Conservation (phyloP, 1,140 invertebrate genomes). For the Calliopsis andreniformis region DNA sequence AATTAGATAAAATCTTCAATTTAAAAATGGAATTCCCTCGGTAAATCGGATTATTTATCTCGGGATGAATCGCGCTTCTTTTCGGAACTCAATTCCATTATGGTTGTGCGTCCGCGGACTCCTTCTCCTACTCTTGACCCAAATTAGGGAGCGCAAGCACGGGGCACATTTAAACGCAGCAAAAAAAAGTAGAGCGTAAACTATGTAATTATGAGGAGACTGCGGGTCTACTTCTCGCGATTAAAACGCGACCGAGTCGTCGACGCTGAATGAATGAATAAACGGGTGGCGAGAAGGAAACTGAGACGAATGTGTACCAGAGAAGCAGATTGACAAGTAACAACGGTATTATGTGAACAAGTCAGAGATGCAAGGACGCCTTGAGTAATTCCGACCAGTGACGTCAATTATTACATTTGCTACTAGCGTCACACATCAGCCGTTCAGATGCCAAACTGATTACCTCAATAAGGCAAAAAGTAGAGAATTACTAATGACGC, state of each 20-base stretch:
- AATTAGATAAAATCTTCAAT: conserved; percentile 15
- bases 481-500: no score
- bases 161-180: background rate
- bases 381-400: no score
- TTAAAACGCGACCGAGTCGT: background rate
- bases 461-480: no score
- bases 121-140: conserved; percentile 25
- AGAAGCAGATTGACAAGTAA: background rate
- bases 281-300: background rate
- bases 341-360: no score
- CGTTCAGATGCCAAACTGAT: no score
- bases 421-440: no score
- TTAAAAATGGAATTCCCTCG: conserved; percentile 15
- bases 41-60: conserved; percentile 26
- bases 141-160: conserved; percentile 3
- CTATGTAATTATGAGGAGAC: conserved; percentile 2
- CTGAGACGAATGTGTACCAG: background rate
- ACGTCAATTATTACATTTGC: no score
- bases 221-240: background rate
- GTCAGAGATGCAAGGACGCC: background rate
- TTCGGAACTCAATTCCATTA: conserved; percentile 18
- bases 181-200: conserved; percentile 1
- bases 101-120: conserved; percentile 11
- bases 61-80: background rate
- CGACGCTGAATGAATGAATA: background rate